Conservation (phyloP, 2,888 invertebrate species). For the Masnerella sp. region DNA sequence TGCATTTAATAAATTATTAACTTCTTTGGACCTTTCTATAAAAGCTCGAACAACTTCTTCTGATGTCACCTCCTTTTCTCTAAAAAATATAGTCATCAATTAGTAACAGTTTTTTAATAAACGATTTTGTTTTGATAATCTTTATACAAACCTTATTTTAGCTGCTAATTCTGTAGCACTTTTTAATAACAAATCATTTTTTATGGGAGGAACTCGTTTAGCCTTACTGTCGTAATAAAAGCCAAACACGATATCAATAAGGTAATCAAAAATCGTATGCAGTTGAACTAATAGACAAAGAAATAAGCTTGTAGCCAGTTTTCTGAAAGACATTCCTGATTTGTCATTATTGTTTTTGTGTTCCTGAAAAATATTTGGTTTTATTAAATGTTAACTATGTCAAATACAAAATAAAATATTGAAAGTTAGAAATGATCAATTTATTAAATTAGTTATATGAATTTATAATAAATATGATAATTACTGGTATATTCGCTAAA, state of each 20-base stretch:
- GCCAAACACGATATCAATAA: slow-evolving; percentile 77
- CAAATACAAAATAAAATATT: too few species aligned
- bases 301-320: slow-evolving; percentile 62
- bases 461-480: too few species aligned
- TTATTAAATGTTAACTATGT: too few species aligned
- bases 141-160: slow-evolving; percentile 79
- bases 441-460: too few species aligned
- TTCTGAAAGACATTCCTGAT: slow-evolving; percentile 19
- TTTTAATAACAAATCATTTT: slow-evolving; percentile 79
- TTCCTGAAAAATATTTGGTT: slow-evolving; percentile 28
- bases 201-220: slow-evolving; percentile 75
- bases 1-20: slow-evolving; percentile 88
- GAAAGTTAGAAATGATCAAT: too few species aligned
- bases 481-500: too few species aligned
- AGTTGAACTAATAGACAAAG: slow-evolving; percentile 68
- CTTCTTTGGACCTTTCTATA: slow-evolving; percentile 86
- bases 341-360: slow-evolving; percentile 6
- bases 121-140: slow-evolving; percentile 2
- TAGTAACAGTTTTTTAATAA: too few species aligned
- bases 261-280: slow-evolving; percentile 74
- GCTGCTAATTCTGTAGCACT: slow-evolving; percentile 84
- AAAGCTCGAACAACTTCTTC: slow-evolving; percentile 85
- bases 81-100: too few species aligned
- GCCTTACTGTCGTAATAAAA: slow-evolving; percentile 75
- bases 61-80: slow-evolving; percentile 81